These are phyloP conservation scores for Caenorhabditis latens DNA, from an alignment of 1,140 invertebrate genomes.

Conservation along the genomic window DNA sequence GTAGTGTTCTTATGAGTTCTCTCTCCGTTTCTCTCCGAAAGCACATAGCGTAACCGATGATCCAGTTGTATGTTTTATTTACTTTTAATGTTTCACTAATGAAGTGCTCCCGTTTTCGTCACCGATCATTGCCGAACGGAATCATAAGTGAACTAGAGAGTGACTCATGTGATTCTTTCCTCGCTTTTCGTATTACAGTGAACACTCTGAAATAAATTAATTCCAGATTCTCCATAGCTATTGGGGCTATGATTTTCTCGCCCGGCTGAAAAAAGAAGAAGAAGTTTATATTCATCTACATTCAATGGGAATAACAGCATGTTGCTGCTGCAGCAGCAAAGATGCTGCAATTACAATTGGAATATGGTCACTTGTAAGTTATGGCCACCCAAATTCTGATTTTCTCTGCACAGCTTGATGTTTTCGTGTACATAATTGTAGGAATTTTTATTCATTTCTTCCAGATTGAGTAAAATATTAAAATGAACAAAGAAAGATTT, in stretches of 20 bases:
- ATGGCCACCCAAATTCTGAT: background rate
- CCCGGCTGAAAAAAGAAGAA: constrained; percentile 31
- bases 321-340: constrained; percentile 67
- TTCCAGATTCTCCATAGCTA: background rate
- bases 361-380: constrained; percentile 70
- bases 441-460: no score
- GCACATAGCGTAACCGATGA: constrained; percentile 33
- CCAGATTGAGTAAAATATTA: no score
- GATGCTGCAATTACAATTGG: constrained; percentile 67
- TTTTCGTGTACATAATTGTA: no score
- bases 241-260: constrained; percentile 41
- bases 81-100: constrained; percentile 16
- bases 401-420: background rate
- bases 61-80: constrained; percentile 10
- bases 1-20: no score
- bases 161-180: background rate
- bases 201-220: background rate
- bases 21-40: background rate
- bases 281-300: background rate
- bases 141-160: background rate
- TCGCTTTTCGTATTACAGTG: background rate
- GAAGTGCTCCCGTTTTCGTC: background rate
- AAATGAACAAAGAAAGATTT: no score
- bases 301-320: constrained; percentile 60
- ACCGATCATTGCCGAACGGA: background rate